Percentiles rank a stretch among this genome's conserved stretches.
Evolutionary conservation across 2,113 vertebrate genomes (phyloP).

Genomic region (Dromiciops gliroides): DNA sequence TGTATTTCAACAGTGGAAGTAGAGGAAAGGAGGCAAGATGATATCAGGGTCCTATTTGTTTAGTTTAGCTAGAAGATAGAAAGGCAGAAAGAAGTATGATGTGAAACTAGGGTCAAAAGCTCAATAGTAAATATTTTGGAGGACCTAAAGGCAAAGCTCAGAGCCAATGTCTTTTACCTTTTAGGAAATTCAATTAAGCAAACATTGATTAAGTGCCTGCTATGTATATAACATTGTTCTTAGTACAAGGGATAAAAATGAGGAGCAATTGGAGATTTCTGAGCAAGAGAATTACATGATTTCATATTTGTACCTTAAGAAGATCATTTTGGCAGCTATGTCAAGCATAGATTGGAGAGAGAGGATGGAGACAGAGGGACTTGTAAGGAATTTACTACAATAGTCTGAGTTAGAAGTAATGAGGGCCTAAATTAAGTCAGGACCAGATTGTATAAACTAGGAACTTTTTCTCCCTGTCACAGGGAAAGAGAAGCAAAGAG

Average conservation of each 20-base stretch:
- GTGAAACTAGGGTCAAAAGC: background rate
- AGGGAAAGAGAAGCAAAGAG: background rate
- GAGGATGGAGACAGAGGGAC: background rate
- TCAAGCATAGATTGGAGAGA: background rate
- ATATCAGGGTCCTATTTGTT: background rate
- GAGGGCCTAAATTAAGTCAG: background rate
- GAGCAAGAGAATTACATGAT: background rate
- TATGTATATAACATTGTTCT: background rate
- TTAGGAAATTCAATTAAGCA: background rate
- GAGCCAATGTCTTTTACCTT: background rate
- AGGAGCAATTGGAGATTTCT: background rate
- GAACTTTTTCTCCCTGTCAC: background rate
- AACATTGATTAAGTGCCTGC: background rate
- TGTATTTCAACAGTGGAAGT: background rate
- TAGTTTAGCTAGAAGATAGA: background rate
- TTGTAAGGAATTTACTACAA: background rate
- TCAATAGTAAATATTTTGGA: background rate
- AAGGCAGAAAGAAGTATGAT: background rate
- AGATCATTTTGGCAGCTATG: background rate
- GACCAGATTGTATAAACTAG: background rate
- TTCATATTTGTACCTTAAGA: background rate
- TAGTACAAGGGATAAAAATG: background rate
- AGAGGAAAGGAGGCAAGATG: background rate
- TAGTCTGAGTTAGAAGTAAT: background rate
- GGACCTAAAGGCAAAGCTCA: background rate